phyloP scores from a whole-genome alignment of 2,888 invertebrate genomes.

The Dryobotodes eremita region DNA sequence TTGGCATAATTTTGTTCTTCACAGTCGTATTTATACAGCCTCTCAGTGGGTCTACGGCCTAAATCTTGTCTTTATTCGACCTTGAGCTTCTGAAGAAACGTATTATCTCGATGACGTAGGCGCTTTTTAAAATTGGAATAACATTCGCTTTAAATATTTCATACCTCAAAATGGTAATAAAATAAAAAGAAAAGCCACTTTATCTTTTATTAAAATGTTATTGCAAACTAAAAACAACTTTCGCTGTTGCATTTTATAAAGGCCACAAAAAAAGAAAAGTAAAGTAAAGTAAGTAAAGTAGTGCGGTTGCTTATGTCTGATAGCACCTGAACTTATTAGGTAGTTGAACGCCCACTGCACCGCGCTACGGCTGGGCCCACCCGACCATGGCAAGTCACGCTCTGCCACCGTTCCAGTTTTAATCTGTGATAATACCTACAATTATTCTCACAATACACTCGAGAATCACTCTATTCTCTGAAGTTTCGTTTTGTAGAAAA shows the following conservation, averaged over 20 bases:
- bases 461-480: slow-evolving; percentile 44
- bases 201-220: slow-evolving; percentile 32
- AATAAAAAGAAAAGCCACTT: slow-evolving; percentile 7
- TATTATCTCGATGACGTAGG: neutral
- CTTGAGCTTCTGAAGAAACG: slow-evolving; percentile 31
- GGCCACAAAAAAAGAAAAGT: slow-evolving; percentile 11
- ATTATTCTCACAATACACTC: slow-evolving; percentile 55
- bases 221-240: slow-evolving; percentile 35
- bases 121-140: slow-evolving; percentile 47
- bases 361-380: slow-evolving; percentile 51
- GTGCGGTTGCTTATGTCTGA: slow-evolving; percentile 53
- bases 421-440: slow-evolving; percentile 68
- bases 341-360: slow-evolving; percentile 68
- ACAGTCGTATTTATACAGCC: slow-evolving; percentile 42
- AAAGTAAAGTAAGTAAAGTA: slow-evolving; percentile 26
- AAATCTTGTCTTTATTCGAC: slow-evolving; percentile 31
- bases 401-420: slow-evolving; percentile 73
- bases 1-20: slow-evolving; percentile 60
- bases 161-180: neutral
- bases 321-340: slow-evolving; percentile 64
- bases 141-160: neutral
- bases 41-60: slow-evolving; percentile 32
- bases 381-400: slow-evolving; percentile 73
- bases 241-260: slow-evolving; percentile 35
- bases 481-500: slow-evolving; percentile 36